Base-by-base conservation (phyloP, 2,888 invertebrate genomes). In the Seladonia tumulorum region DNA sequence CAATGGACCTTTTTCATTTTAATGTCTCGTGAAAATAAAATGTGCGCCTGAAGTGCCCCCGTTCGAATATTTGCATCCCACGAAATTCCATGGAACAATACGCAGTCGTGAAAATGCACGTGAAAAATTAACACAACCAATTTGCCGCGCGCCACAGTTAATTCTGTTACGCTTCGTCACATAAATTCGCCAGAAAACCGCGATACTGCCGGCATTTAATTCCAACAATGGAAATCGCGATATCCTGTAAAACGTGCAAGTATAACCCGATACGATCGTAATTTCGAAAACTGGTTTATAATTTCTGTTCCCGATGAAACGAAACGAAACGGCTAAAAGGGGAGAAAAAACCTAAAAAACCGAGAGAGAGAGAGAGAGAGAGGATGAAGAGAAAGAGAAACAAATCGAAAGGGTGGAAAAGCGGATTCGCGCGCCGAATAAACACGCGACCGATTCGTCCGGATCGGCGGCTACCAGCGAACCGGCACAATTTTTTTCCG, bases 101-200 rank as follows among this genome's bases (percentile, higher is more conserved):
- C 88, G 88, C 79, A 88, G 87, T 83, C 90, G 83, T 82, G 88
- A 90, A 90, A 90, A 90, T 90, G 90, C 89, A 90, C 83, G 89
- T 90, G 90, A 89, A 90, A 90, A 90, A 90, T 90, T 90, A 90
- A 90, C 90, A 89, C 90, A 87, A 83, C 88, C 90, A 90, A 90
- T 90, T 90, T 90, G 86, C 90, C 84, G 82, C 83, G 90, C 87
- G 90, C 87, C 82, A 81, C 83, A 81, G 86, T 89, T 86, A 89
- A 89, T 89, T 89, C 90, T 90, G 90, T 87, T 89, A 86, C 88
- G 90, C 85, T 90, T 89, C 89, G 90, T 89, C 87, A 88, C 87
- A 85, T 87, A 88, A 90, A 90, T 90, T 90, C 87, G 86, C 79
- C 86, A 63, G 83, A 86, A 83, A 87, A 83, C 87, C 87, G 79